A percentile compares a stretch with the other conserved stretches of the same genome.
These are phyloP conservation scores for Rhabdornis inornatus DNA, from an alignment of 2,113 vertebrate genomes.

Conservation along the genomic window DNA sequence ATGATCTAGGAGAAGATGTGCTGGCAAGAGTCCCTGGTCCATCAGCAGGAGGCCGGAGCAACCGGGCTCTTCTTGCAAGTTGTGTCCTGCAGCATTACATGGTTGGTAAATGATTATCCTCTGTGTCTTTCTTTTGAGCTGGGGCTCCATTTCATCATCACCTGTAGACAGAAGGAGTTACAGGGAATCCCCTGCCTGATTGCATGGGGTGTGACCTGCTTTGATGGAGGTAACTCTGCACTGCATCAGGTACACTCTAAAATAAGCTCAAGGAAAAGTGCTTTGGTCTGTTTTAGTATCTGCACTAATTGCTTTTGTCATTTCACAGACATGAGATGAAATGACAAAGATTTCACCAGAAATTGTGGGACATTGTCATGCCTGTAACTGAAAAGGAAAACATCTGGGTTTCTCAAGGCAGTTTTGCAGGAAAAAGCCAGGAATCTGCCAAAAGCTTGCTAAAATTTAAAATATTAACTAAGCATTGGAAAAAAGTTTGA, in stretches of 20 bases:
- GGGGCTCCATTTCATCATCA: not conserved
- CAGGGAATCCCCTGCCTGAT: not conserved
- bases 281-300: not conserved
- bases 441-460: not conserved
- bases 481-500: not conserved
- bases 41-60: not conserved
- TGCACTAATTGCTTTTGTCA: not conserved
- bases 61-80: not conserved
- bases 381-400: not conserved
- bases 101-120: not conserved
- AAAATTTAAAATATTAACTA: not conserved
- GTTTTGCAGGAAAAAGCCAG: not conserved
- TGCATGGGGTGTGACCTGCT: not conserved
- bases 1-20: not conserved
- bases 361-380: not conserved
- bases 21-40: not conserved
- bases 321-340: not conserved
- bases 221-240: not conserved
- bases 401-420: not conserved
- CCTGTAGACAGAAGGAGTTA: not conserved
- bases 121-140: not conserved
- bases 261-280: not conserved
- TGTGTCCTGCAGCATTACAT: not conserved
- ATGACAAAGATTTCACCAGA: not conserved
- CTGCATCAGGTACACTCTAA: not conserved